Evolutionary conservation across 2,113 vertebrate genomes (phyloP).

Genomic region (Galeopterus variegatus): DNA sequence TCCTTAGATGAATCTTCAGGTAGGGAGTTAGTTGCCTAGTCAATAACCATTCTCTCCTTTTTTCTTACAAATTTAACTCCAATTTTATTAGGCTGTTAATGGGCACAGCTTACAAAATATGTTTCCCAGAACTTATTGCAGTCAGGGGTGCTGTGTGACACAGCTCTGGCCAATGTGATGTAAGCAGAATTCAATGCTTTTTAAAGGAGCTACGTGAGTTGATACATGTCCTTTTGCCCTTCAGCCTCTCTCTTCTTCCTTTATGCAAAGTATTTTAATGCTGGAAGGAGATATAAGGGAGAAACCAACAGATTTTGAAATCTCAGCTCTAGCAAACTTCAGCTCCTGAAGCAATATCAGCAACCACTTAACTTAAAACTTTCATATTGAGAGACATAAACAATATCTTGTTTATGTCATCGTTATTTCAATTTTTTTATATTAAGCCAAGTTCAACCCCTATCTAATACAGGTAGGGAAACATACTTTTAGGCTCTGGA

Average conservation of each 20-base stretch:
- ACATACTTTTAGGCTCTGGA: background rate
- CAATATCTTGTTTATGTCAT: background rate
- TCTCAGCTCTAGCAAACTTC: background rate
- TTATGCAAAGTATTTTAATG: conserved; percentile 13
- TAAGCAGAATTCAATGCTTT: background rate
- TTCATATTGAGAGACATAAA: conserved; percentile 25
- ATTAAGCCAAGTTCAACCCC: background rate
- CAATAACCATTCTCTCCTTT: background rate
- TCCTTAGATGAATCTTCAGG: background rate
- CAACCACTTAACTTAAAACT: background rate
- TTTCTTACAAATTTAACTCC: conserved; percentile 14
- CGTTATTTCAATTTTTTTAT: background rate
- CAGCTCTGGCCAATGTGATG: background rate
- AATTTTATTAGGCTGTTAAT: background rate
- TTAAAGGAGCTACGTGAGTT: background rate
- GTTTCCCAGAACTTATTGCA: conserved; percentile 5
- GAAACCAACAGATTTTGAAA: background rate
- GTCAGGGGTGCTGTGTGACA: background rate
- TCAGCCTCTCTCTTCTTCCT: background rate
- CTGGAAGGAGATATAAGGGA: background rate
- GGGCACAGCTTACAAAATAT: background rate
- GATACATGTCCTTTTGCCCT: background rate
- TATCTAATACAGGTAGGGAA: background rate
- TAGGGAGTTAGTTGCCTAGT: background rate
- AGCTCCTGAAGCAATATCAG: background rate